Evolutionary conservation across 2,888 invertebrate genomes (phyloP).

Genomic region (Schizaphis graminum): DNA sequence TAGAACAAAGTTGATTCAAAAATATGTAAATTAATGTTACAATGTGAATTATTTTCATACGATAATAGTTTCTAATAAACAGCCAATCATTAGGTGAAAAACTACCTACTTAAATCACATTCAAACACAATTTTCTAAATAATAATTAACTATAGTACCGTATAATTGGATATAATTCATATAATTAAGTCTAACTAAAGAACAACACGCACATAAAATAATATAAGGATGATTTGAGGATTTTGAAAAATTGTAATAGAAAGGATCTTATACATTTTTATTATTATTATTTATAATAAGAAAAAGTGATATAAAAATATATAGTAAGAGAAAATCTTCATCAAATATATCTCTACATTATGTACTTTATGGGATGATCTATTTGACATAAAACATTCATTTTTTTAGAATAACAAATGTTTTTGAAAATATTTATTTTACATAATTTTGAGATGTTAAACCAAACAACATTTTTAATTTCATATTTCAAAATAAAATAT

Average conservation of each 20-base stretch:
- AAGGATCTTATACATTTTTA: slow-evolving; percentile 14
- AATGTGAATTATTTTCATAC: not conserved
- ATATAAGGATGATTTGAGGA: slow-evolving; percentile 32
- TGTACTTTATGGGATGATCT: not conserved
- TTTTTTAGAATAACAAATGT: not conserved
- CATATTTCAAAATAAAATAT: not conserved
- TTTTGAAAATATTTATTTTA: too few relatives aligned
- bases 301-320: not conserved
- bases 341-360: not conserved
- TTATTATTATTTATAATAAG: not conserved
- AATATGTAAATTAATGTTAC: not conserved
- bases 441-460: too few relatives aligned
- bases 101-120: slow-evolving; percentile 45
- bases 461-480: too few relatives aligned
- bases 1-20: not conserved
- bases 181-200: slow-evolving; percentile 45
- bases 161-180: slow-evolving; percentile 18
- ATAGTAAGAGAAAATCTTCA: not conserved
- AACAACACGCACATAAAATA: slow-evolving; percentile 56
- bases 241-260: not conserved
- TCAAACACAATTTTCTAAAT: slow-evolving; percentile 51
- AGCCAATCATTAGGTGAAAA: not conserved
- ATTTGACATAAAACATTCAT: not conserved
- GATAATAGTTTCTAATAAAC: not conserved
- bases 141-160: slow-evolving; percentile 8